Percentiles rank a stretch among this genome's conserved stretches.
Evolutionary conservation across 2,113 vertebrate species (phyloP).

Genomic region (Neolamprologus longior): DNA sequence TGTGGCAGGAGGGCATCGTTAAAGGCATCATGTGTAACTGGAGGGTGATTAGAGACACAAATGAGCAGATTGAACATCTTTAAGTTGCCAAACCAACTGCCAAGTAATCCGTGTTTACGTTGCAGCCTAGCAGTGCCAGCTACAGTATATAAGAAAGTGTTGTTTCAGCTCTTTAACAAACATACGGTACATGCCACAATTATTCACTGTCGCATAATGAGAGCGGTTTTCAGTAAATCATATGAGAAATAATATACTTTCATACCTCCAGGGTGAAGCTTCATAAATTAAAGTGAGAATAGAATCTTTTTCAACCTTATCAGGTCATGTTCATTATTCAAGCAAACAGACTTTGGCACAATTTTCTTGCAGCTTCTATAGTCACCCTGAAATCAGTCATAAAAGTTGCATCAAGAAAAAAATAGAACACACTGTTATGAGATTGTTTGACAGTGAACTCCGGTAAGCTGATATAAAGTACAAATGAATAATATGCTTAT

Average conservation of each 20-base stretch:
- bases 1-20: slow-evolving; percentile 47
- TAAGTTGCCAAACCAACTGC: slow-evolving; percentile 25
- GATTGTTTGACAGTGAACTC: not conserved
- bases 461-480: not conserved
- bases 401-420: slow-evolving; percentile 25
- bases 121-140: not conserved
- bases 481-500: not conserved
- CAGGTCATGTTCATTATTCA: slow-evolving; percentile 63
- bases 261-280: slow-evolving; percentile 29
- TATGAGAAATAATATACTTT: slow-evolving; percentile 38
- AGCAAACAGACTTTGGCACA: slow-evolving; percentile 49
- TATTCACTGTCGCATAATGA: slow-evolving; percentile 19
- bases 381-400: slow-evolving; percentile 27
- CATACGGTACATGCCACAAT: not conserved
- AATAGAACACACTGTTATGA: not conserved
- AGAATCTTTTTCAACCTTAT: slow-evolving; percentile 35
- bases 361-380: slow-evolving; percentile 38
- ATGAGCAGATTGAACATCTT: slow-evolving; percentile 14
- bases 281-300: slow-evolving; percentile 49
- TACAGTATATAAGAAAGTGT: not conserved
- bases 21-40: slow-evolving; percentile 22
- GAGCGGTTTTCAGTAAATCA: slow-evolving; percentile 3
- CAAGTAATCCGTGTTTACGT: slow-evolving; percentile 39
- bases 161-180: not conserved
- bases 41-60: slow-evolving; percentile 41